These are phyloP conservation scores for Calliopsis andreniformis DNA, from an alignment of 1,140 invertebrate genomes.

Conservation along the genomic window DNA sequence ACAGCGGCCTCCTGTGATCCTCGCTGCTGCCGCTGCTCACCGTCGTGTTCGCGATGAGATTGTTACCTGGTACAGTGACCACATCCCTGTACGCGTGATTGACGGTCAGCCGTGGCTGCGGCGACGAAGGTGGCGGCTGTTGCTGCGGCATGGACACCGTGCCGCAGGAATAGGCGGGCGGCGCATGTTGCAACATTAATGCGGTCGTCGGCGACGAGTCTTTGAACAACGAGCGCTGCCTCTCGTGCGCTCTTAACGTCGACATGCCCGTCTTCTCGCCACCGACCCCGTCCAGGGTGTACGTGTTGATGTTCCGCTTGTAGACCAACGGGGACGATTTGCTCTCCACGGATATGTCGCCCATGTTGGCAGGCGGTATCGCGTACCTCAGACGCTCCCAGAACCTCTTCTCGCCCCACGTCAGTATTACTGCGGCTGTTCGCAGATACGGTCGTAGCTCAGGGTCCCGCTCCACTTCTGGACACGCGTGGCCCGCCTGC, in stretches of 20 bases:
- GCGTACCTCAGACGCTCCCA: conserved; percentile 95
- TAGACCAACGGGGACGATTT: conserved; percentile 82
- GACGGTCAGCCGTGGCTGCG: conserved; percentile 79
- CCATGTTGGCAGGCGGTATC: conserved; percentile 85
- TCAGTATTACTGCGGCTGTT: conserved; percentile 89
- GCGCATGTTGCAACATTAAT: conserved; percentile 74
- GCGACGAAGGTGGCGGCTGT: conserved; percentile 79
- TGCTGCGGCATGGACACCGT: conserved; percentile 64
- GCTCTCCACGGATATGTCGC: conserved; percentile 74
- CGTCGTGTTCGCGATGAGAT: conserved; percentile 80
- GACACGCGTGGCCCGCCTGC: conserved; percentile 89
- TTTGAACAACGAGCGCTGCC: conserved; percentile 77
- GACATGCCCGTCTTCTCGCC: conserved; percentile 82
- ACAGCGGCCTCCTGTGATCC: conserved; percentile 86
- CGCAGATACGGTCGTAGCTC: conserved; percentile 94
- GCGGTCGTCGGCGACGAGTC: conserved; percentile 72
- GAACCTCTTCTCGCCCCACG: conserved; percentile 94
- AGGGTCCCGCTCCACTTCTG: conserved; percentile 91
- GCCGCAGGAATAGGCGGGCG: conserved; percentile 81
- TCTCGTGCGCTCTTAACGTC: conserved; percentile 78
- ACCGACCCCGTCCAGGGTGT: conserved; percentile 84
- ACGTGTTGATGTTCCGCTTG: conserved; percentile 89
- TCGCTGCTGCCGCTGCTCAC: conserved; percentile 79
- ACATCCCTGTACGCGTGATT: conserved; percentile 79
- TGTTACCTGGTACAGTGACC: conserved; percentile 80